phyloP scores from a whole-genome alignment of 2,113 vertebrate species.

The Phylloscopus trochiloides region DNA sequence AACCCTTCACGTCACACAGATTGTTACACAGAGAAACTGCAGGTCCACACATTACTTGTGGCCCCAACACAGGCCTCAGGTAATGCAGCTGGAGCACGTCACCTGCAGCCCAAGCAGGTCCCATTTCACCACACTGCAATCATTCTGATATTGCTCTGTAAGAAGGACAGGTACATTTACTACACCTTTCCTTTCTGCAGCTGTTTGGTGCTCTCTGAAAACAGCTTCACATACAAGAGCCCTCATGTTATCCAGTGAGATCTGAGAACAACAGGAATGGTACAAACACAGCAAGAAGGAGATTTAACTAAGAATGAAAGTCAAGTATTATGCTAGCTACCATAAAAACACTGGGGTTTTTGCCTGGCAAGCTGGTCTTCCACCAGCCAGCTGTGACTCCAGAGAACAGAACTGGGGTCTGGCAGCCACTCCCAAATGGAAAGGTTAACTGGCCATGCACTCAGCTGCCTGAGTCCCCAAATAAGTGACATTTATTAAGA shows the following conservation, averaged over 20 bases:
- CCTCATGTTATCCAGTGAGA: background rate
- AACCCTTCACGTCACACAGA: background rate
- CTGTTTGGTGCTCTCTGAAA: background rate
- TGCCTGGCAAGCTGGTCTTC: background rate
- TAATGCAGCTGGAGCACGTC: background rate
- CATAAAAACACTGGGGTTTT: background rate
- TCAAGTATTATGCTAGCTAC: background rate
- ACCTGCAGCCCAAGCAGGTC: background rate
- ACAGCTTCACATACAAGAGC: background rate
- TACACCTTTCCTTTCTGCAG: background rate
- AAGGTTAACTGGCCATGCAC: background rate
- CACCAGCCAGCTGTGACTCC: background rate
- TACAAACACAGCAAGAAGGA: background rate
- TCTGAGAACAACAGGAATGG: background rate
- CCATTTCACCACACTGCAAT: background rate
- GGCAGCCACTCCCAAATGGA: background rate
- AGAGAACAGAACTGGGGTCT: background rate
- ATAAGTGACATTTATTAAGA: slow-evolving; percentile 49
- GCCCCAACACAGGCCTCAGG: background rate
- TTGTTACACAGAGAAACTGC: background rate
- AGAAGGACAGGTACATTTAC: background rate
- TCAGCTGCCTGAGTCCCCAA: background rate
- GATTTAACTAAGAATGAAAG: background rate
- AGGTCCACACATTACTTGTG: background rate
- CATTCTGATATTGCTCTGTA: background rate